Base-by-base conservation (phyloP, 2,888 invertebrate species). In the Phyllotreta cruciferae region DNA sequence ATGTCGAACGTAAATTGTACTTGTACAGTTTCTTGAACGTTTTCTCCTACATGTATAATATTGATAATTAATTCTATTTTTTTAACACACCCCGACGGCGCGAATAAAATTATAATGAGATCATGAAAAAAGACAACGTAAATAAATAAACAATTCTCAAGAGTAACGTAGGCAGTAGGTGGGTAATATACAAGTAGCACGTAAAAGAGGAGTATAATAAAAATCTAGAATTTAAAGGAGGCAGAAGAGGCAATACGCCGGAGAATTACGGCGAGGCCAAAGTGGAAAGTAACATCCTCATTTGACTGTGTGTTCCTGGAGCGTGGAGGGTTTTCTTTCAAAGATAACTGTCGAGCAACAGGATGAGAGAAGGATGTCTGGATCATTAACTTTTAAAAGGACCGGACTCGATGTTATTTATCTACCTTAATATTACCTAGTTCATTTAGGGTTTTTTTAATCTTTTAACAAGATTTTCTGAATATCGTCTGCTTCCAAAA, bases 261-360 rank as follows among this genome's bases (percentile, higher is more conserved):
- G 56, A 56, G 60, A 63, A 63, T 63, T 56, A 63, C 52, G 55
- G 56, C 63, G 37, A 54, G 34, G 35, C 44, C 41, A 39, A 49
- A 45, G 54, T 44, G 58, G 58, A 58, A 54, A 53, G 36, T 50
- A 50, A 54, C 63, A 57, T 58, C 54, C 54, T 60, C 60, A 56
- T 63, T 63, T 63, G 52, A 44, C 62, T 50, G 56, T 62, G 50
- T 62, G 56, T 58, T 39, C 14, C 47, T 58, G 34, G 55, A 52
- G 60, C 42, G 45, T 44, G 58, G 39, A 63, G 60, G 55, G 50
- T 60, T 57, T 54, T 41, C 45, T 60, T 60, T 60, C 52, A 37
- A 60, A 63, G 55, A 54, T 56, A 60, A 36, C 36, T 39, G 56
- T 47, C 56, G 60, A 60, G 63, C 60, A 63, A 60, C 63, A 63